Conservation (phyloP, 64 coral and sea anemone species). For the Dendrophyllia cribrosa region DNA sequence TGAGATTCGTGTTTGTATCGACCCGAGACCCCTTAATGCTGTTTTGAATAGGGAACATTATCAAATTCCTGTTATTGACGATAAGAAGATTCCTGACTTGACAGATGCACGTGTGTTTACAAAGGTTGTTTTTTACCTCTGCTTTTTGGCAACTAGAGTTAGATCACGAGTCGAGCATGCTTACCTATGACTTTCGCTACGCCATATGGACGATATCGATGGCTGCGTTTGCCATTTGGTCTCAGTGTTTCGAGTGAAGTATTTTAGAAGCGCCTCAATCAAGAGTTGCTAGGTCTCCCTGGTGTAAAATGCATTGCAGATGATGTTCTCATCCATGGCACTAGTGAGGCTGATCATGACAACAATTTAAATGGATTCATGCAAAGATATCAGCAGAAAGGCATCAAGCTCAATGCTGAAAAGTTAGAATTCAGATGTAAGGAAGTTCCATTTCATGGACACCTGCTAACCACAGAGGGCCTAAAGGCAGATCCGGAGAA, state of each 20-base stretch:
- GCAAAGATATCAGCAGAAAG: neutral
- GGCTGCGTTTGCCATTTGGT: conserved; percentile 26
- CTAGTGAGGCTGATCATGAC: neutral
- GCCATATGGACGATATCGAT: neutral
- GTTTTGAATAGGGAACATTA: no score
- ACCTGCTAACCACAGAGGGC: neutral
- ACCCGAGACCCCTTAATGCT: neutral
- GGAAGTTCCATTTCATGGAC: conserved; percentile 29
- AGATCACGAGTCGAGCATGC: neutral
- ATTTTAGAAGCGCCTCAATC: conserved; percentile 9
- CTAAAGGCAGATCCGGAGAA: conserved; percentile 10
- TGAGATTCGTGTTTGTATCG: conserved; percentile 11
- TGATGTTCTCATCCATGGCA: conserved; percentile 22
- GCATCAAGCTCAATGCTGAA: conserved; percentile 8
- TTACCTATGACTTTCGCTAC: conserved; percentile 8
- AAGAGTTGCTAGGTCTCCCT: neutral
- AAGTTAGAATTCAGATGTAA: conserved; percentile 8
- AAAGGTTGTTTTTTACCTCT: neutral
- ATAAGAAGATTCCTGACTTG: neutral
- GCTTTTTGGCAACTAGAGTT: neutral
- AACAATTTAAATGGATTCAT: conserved; percentile 15
- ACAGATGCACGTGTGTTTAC: conserved; percentile 7
- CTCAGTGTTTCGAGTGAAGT: conserved; percentile 20
- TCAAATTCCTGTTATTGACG: conserved; percentile 4
- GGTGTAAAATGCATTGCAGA: conserved; percentile 32